A percentile compares a stretch with the other conserved stretches of the same genome.
These are phyloP conservation scores for Sebastes flavidus DNA, from an alignment of 2,797 vertebrate species.

Conservation along the genomic window DNA sequence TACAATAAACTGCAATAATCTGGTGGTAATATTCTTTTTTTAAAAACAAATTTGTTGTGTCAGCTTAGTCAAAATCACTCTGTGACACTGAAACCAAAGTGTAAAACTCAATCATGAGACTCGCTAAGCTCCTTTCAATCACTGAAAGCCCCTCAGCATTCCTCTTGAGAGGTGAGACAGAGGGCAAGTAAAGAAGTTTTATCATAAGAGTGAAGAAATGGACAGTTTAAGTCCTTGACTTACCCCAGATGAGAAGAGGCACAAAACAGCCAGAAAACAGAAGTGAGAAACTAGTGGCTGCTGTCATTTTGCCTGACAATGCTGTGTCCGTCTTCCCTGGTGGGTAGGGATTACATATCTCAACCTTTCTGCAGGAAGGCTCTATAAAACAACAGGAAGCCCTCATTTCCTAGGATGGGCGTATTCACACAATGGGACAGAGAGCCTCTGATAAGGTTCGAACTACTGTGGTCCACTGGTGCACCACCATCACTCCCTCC, in stretches of 20 bases:
- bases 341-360: conserved; percentile 73
- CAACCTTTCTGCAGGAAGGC: conserved; percentile 79
- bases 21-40: background rate
- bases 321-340: conserved; percentile 63
- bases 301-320: conserved; percentile 65
- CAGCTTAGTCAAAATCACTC: conserved; percentile 3
- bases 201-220: conserved; percentile 19
- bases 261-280: conserved; percentile 53
- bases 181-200: conserved; percentile 29
- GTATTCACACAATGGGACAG: conserved; percentile 74
- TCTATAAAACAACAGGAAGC: conserved; percentile 85
- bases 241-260: conserved; percentile 70
- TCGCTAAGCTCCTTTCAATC: conserved; percentile 39
- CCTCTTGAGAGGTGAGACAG: conserved; percentile 44
- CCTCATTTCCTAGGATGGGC: conserved; percentile 82
- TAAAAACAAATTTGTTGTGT: background rate
- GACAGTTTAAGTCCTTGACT: conserved; percentile 52
- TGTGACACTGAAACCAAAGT: background rate
- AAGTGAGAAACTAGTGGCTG: conserved; percentile 36
- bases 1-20: background rate
- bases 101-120: conserved; percentile 47
- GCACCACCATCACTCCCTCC: conserved; percentile 33
- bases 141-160: conserved; percentile 34
- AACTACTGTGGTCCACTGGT: conserved; percentile 49
- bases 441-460: conserved; percentile 61